A percentile compares a stretch with the other conserved stretches of the same genome.
Conservation (phyloP, 2,113 vertebrate species). For the Phyllopteryx taeniolatus region DNA sequence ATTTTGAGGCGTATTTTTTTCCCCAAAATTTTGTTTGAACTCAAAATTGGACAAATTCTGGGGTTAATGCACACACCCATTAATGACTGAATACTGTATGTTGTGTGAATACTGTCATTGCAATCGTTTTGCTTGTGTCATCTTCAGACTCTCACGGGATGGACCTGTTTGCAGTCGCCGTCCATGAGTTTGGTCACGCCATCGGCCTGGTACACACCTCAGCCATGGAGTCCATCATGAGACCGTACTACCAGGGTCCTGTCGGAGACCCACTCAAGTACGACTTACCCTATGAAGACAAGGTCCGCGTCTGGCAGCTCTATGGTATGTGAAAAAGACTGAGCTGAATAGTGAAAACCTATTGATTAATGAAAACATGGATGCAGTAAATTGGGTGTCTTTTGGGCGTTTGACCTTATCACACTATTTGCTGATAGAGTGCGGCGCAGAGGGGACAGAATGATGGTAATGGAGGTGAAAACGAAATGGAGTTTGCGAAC, state of each 20-base stretch:
- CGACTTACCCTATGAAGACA: constrained; percentile 88
- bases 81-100: background rate
- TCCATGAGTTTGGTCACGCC: constrained; percentile 96
- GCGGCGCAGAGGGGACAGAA: constrained; percentile 17
- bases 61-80: background rate
- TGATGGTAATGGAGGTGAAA: constrained; percentile 33
- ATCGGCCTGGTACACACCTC: constrained; percentile 91
- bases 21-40: background rate
- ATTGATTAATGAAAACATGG: constrained; percentile 51
- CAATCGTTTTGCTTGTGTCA: constrained; percentile 8
- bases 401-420: constrained; percentile 57
- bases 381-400: constrained; percentile 53
- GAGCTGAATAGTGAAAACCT: constrained; percentile 12
- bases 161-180: constrained; percentile 94
- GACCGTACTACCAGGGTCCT: constrained; percentile 92
- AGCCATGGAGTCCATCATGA: constrained; percentile 89
- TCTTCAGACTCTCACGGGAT: constrained; percentile 81
- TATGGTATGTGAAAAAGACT: constrained; percentile 75
- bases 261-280: constrained; percentile 94
- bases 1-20: background rate
- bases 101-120: background rate
- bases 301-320: constrained; percentile 92
- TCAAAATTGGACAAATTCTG: background rate
- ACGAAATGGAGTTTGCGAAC: constrained; percentile 19
- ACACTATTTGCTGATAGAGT: constrained; percentile 21